Percentiles rank a stretch among this genome's conserved stretches.
Conservation (phyloP, 1,140 invertebrate species). For the Penaeus japonicus region DNA sequence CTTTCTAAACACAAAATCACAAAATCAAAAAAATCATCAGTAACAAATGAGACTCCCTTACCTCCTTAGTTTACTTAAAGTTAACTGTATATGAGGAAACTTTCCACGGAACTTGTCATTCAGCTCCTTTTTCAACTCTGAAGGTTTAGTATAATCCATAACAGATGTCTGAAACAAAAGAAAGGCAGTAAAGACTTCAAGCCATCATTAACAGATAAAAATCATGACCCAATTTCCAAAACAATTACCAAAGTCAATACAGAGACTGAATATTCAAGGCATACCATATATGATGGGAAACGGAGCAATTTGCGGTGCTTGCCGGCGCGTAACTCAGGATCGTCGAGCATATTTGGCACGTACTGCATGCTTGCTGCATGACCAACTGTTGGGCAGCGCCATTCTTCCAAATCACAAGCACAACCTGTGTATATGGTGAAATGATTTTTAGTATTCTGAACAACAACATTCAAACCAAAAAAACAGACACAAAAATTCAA, state of each 20-base stretch:
- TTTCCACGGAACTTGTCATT: slow-evolving; percentile 97
- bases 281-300: slow-evolving; percentile 91
- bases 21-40: no score
- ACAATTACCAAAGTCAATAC: not conserved
- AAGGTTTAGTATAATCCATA: slow-evolving; percentile 95
- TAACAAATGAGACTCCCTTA: slow-evolving; percentile 64
- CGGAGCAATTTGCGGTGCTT: slow-evolving; percentile 94
- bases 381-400: slow-evolving; percentile 16
- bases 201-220: slow-evolving; percentile 10
- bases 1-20: no score
- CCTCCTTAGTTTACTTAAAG: slow-evolving; percentile 96
- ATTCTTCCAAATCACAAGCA: slow-evolving; percentile 64
- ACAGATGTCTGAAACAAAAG: slow-evolving; percentile 78
- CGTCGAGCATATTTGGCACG: slow-evolving; percentile 89
- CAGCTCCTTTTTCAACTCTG: slow-evolving; percentile 96
- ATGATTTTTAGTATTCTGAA: not conserved
- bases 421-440: slow-evolving; percentile 60
- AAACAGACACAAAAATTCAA: not conserved
- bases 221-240: not conserved
- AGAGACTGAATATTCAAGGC: not conserved
- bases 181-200: not conserved
- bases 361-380: slow-evolving; percentile 66
- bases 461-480: not conserved
- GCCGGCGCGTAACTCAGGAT: slow-evolving; percentile 93
- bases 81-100: slow-evolving; percentile 93